Evolutionary conservation across 64 coral and sea anemone genomes (phyloP), one percentile per base, ranked within the genome.

Genomic region (Actinia tenebrosa): DNA sequence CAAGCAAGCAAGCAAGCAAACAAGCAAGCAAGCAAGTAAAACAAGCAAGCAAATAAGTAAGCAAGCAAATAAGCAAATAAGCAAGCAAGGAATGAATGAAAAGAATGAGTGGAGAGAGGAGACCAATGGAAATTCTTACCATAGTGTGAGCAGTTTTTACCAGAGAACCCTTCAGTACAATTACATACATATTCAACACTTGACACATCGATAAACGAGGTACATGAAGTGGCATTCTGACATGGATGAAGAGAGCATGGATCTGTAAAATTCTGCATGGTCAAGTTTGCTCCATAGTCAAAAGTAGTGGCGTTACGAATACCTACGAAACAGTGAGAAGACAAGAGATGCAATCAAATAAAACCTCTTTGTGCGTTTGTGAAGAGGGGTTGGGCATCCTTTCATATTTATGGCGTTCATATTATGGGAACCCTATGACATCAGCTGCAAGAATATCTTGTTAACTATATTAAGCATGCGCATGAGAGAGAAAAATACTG

Each of bases 101-200:
- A 37, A 37, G 1, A 37, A 37, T 37, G 30, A 37, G 30, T 37
- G 30, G 0, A 37, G 30, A 37, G 30, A 37, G 30, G 63, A n/a
- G 5, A n/a, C 1, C 7, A 23, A 14, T 64, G 4, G 4, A 66
- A 83, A 83, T 8, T 16, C 44, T 52, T 83, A 83, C 80, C 80
- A 53, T 52, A 58, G 20, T 30, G 45, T 52, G 80, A 30, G 80
- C 80, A 83, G 80, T 83, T 83, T 52, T 58, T 83, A 44, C 80
- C 80, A 58, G 17, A 58, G 80, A 83, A 83, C 22, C 80, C 80
- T 58, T 83, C 46, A 3, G 80, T 53, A 83, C 80, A 83, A 10
- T 83, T 52, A 55, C 80, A 83, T 25, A 25, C 4, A 50, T 83
- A 83, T 10, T 54, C 54, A 58, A 55, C 17, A 1, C 5, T 53